Conservation (phyloP, 2,797 vertebrate genomes). For the Apogon talboti region DNA sequence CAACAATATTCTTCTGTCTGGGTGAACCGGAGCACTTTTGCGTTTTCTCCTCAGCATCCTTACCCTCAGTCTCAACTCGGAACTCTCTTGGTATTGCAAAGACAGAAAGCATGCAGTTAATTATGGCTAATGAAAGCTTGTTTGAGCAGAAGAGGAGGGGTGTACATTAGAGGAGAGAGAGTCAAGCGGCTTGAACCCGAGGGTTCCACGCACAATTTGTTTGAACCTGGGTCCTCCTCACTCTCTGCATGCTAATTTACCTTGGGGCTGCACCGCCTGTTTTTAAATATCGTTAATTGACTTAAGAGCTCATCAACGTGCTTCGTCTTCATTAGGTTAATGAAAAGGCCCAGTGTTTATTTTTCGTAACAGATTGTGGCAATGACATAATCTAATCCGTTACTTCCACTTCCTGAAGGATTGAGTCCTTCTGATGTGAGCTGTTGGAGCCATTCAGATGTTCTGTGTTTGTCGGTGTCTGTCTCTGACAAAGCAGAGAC, state of each 20-base stretch:
- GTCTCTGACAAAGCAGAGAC: conserved; percentile 74
- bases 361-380: conserved; percentile 87
- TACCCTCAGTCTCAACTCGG: conserved; percentile 51
- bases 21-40: conserved; percentile 22
- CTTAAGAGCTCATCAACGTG: conserved; percentile 86
- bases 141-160: conserved; percentile 76
- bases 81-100: conserved; percentile 64
- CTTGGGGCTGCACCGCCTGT: conserved; percentile 83
- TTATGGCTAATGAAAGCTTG: conserved; percentile 84
- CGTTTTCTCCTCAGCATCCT: conserved; percentile 23
- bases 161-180: conserved; percentile 75
- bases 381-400: conserved; percentile 86
- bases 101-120: conserved; percentile 79
- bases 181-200: conserved; percentile 84
- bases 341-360: conserved; percentile 88
- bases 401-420: conserved; percentile 86
- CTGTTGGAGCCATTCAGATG: conserved; percentile 72
- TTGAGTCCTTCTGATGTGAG: conserved; percentile 78
- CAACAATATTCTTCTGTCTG: conserved; percentile 17
- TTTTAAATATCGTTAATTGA: conserved; percentile 89
- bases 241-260: conserved; percentile 84
- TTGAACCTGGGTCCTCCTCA: conserved; percentile 83
- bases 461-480: conserved; percentile 72
- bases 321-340: conserved; percentile 89
- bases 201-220: conserved; percentile 83